These are phyloP conservation scores for Drosophila burlai DNA, from an alignment of 1,140 invertebrate species.

Conservation along the genomic window DNA sequence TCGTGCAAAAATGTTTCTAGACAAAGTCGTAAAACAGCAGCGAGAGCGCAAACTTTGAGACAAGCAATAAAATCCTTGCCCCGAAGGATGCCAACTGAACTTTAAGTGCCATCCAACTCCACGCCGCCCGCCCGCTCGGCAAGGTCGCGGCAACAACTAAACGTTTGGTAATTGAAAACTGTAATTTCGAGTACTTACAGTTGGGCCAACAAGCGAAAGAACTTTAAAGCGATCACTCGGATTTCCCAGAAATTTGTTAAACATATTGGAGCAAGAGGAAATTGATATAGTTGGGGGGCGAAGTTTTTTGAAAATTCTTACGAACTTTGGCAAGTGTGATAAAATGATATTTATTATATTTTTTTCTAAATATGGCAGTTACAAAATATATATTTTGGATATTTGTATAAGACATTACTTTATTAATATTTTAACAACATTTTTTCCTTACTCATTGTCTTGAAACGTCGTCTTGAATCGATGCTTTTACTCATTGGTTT, in stretches of 20 bases:
- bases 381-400: too few relatives aligned
- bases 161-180: slow-evolving; percentile 51
- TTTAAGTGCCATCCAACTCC: slow-evolving; percentile 36
- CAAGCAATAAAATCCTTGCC: slow-evolving; percentile 58
- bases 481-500: too few relatives aligned
- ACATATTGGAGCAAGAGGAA: slow-evolving; percentile 5
- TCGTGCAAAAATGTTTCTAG: slow-evolving; percentile 69
- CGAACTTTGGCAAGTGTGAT: neutral
- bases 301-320: neutral
- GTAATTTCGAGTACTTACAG: slow-evolving; percentile 50
- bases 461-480: too few relatives aligned
- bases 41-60: slow-evolving; percentile 47
- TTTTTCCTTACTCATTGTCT: too few relatives aligned
- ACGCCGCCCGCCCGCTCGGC: neutral
- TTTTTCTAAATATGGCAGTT: too few relatives aligned
- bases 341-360: neutral
- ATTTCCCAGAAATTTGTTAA: slow-evolving; percentile 26
- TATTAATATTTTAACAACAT: too few relatives aligned
- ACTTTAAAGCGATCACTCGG: slow-evolving; percentile 29
- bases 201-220: slow-evolving; percentile 25
- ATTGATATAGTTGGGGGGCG: neutral
- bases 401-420: too few relatives aligned
- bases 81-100: slow-evolving; percentile 30
- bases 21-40: slow-evolving; percentile 63
- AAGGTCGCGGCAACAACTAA: slow-evolving; percentile 42